A percentile compares a stretch with the other conserved stretches of the same genome.
Evolutionary conservation across 2,797 vertebrate genomes (phyloP).

Genomic region (Hoplostethus atlanticus): DNA sequence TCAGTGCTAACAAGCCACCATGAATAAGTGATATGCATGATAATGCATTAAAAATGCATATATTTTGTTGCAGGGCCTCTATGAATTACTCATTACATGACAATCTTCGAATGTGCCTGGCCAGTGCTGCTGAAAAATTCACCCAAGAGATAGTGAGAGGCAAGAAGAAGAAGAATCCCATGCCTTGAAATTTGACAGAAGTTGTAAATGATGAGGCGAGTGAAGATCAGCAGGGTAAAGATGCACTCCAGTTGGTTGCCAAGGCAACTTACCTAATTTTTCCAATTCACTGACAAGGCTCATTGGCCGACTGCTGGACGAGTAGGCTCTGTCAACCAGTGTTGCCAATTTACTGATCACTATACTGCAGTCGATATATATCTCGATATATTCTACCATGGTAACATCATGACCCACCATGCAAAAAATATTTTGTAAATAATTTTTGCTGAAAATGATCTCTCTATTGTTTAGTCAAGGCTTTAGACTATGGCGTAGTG

Average conservation of each 20-base stretch:
- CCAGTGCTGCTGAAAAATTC: slow-evolving; percentile 45
- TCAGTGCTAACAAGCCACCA: slow-evolving; percentile 35
- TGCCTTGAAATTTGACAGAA: background rate
- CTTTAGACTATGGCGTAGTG: no score
- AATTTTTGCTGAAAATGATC: no score
- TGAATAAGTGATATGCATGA: slow-evolving; percentile 71
- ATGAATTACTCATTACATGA: slow-evolving; percentile 65
- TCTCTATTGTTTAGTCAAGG: no score
- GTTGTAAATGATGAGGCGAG: background rate
- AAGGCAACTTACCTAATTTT: slow-evolving; percentile 1
- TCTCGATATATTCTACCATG: no score
- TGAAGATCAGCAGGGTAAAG: background rate
- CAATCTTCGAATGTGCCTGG: slow-evolving; percentile 44
- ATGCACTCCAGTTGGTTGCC: slow-evolving; percentile 8
- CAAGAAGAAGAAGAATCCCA: background rate
- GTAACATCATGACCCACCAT: no score
- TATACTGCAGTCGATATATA: no score
- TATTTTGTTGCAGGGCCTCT: slow-evolving; percentile 57
- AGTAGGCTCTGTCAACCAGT: no score
- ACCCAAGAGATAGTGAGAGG: slow-evolving; percentile 19
- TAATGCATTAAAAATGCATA: slow-evolving; percentile 73
- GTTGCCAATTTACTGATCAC: background rate
- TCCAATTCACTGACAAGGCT: no score
- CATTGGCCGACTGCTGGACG: no score
- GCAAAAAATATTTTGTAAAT: no score